phyloP scores from a whole-genome alignment of 1,140 invertebrate genomes.

The Cecropterus lyciades region DNA sequence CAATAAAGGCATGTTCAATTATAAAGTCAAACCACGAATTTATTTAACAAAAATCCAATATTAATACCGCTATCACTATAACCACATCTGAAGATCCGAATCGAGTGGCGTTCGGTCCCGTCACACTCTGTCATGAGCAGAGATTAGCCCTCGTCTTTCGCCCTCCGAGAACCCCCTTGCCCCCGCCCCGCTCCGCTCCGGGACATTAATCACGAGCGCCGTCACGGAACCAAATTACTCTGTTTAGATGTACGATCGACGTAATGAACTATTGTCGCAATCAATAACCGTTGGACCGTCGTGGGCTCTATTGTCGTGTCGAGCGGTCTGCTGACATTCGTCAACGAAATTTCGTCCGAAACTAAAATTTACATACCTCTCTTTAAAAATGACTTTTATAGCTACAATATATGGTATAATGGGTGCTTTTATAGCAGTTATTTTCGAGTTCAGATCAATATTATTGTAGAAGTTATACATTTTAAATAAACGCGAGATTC shows the following conservation, averaged over 20 bases:
- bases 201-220: slow-evolving; percentile 45
- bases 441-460: too few species aligned
- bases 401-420: too few species aligned
- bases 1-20: too few species aligned
- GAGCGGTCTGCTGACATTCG: neutral
- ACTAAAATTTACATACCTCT: too few species aligned
- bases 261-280: slow-evolving; percentile 58
- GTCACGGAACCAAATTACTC: slow-evolving; percentile 48
- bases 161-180: slow-evolving; percentile 1
- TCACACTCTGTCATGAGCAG: slow-evolving; percentile 49
- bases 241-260: slow-evolving; percentile 50
- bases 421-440: too few species aligned
- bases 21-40: too few species aligned
- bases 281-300: slow-evolving; percentile 42
- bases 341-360: too few species aligned
- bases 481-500: too few species aligned
- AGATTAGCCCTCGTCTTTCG: slow-evolving; percentile 39
- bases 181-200: slow-evolving; percentile 1
- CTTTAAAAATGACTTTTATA: too few species aligned
- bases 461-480: too few species aligned
- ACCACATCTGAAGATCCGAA: slow-evolving; percentile 4
- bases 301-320: slow-evolving; percentile 26
- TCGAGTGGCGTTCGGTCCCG: slow-evolving; percentile 32
- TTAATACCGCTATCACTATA: neutral
- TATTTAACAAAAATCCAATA: neutral